phyloP scores from a whole-genome alignment of 1,140 invertebrate species.

The Drosophila kikkawai region DNA sequence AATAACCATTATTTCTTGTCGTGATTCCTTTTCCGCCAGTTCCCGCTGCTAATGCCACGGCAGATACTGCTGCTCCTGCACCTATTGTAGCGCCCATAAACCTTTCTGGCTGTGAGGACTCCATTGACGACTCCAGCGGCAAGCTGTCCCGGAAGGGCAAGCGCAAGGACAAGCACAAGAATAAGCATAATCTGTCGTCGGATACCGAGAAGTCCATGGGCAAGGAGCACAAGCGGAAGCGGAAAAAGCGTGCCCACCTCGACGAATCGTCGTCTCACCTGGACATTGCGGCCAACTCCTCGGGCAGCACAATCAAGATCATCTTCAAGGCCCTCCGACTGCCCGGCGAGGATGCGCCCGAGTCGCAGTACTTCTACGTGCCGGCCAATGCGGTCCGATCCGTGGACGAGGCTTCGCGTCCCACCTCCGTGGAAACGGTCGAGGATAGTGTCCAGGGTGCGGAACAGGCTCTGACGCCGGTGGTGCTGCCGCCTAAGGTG shows the following conservation, averaged over 20 bases:
- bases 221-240: slow-evolving; percentile 89
- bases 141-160: slow-evolving; percentile 87
- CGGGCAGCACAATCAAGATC: slow-evolving; percentile 86
- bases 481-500: slow-evolving; percentile 31
- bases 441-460: slow-evolving; percentile 63
- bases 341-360: slow-evolving; percentile 87
- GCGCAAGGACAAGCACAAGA: slow-evolving; percentile 89
- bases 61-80: slow-evolving; percentile 6
- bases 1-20: background rate
- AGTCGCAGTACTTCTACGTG: slow-evolving; percentile 82
- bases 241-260: slow-evolving; percentile 88
- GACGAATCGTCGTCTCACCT: slow-evolving; percentile 71
- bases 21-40: slow-evolving; percentile 8
- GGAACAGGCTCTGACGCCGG: slow-evolving; percentile 22
- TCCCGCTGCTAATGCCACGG: slow-evolving; percentile 3
- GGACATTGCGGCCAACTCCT: slow-evolving; percentile 85
- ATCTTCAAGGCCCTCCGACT: slow-evolving; percentile 93
- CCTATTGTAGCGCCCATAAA: slow-evolving; percentile 30
- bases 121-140: slow-evolving; percentile 62
- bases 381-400: slow-evolving; percentile 83
- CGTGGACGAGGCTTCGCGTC: slow-evolving; percentile 78
- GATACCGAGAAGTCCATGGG: slow-evolving; percentile 87
- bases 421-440: slow-evolving; percentile 82
- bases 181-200: slow-evolving; percentile 87
- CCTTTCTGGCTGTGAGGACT: slow-evolving; percentile 68